Percentiles rank a stretch among this genome's conserved stretches.
Conservation (phyloP, 2,888 invertebrate genomes). For the Heteromyza rotundicornis region DNA sequence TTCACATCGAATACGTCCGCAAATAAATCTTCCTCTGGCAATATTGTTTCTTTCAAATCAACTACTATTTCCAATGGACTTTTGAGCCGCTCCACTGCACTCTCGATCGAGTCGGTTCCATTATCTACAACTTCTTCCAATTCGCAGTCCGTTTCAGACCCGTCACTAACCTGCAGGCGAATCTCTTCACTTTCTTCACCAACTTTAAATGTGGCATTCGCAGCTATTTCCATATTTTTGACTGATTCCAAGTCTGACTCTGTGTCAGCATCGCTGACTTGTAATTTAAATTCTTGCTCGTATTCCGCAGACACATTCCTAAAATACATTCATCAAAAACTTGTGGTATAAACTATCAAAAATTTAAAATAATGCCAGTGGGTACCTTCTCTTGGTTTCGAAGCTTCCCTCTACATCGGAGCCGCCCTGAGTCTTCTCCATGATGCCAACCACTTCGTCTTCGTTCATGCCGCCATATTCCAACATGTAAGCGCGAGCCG, state of each 20-base stretch:
- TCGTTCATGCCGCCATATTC: conserved; percentile 79
- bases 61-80: conserved; percentile 60
- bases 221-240: background rate
- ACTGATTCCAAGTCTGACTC: background rate
- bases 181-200: conserved; percentile 26
- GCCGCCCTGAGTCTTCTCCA: conserved; percentile 54
- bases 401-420: too few species aligned
- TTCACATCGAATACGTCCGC: conserved; percentile 70
- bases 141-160: conserved; percentile 49
- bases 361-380: too few species aligned
- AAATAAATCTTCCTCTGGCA: conserved; percentile 71
- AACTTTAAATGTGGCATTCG: too few species aligned
- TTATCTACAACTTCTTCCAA: conserved; percentile 42
- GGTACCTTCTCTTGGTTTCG: too few species aligned
- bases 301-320: background rate
- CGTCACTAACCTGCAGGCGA: conserved; percentile 28
- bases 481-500: conserved; percentile 75
- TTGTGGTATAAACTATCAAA: too few species aligned
- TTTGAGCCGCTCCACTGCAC: conserved; percentile 21
- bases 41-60: conserved; percentile 62
- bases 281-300: background rate
- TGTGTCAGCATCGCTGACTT: background rate
- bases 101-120: conserved; percentile 14
- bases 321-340: background rate
- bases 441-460: conserved; percentile 70